Conservation (phyloP, 2,113 vertebrate genomes). For the Tupaia tana region DNA sequence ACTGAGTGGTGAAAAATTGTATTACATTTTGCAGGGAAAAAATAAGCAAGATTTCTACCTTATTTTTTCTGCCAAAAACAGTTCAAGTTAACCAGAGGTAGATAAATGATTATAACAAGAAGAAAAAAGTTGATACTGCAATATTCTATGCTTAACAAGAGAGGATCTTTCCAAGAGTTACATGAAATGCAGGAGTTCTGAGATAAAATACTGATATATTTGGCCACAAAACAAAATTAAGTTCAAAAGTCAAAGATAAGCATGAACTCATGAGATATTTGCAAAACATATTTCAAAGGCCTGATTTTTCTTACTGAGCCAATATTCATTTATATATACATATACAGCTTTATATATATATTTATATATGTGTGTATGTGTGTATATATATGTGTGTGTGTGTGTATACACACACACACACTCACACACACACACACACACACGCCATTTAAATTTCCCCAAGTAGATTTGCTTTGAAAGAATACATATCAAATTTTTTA, state of each 20-base stretch:
- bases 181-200: not conserved
- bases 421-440: not conserved
- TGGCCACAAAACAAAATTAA: constrained; percentile 24
- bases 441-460: not conserved
- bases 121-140: not conserved
- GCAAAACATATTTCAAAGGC: not conserved
- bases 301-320: constrained; percentile 24
- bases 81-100: not conserved
- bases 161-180: not conserved
- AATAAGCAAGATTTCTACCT: not conserved
- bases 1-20: no score
- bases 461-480: not conserved
- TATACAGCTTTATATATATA: not conserved
- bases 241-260: constrained; percentile 1
- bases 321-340: not conserved
- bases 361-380: no score
- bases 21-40: not conserved
- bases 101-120: not conserved
- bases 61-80: not conserved
- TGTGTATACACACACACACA: not conserved
- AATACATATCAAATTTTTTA: not conserved
- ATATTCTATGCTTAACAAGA: not conserved
- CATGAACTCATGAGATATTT: not conserved
- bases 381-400: no score
- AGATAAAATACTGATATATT: not conserved